phyloP scores from a whole-genome alignment of 2,797 vertebrate genomes.

The Coccyzus lansbergi region DNA sequence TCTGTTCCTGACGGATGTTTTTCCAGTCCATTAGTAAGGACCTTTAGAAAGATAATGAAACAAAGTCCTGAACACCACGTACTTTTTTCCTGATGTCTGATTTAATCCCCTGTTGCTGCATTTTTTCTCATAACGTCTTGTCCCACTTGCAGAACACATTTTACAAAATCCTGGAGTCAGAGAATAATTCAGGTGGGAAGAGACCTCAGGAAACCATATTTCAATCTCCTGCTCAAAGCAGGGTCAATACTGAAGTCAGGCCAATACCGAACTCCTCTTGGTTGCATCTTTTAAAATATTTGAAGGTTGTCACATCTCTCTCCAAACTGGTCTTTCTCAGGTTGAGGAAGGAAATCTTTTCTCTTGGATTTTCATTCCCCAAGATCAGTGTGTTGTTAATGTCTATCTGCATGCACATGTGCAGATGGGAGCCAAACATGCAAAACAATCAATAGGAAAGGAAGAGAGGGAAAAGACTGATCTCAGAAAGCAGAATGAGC shows the following conservation, averaged over 20 bases:
- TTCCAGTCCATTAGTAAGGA: neutral
- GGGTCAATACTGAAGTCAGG: neutral
- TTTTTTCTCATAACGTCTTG: neutral
- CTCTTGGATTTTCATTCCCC: neutral
- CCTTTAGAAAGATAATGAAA: neutral
- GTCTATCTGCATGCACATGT: neutral
- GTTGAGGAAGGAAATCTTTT: neutral
- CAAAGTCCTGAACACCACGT: accelerated
- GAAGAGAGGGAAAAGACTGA: neutral
- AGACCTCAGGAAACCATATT: neutral
- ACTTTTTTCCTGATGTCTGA: neutral
- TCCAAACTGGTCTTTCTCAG: neutral
- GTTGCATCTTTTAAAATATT: neutral
- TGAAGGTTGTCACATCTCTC: neutral
- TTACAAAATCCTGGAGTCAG: neutral
- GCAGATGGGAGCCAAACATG: neutral
- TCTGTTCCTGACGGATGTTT: neutral
- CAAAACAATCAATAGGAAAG: neutral
- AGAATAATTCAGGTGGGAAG: neutral
- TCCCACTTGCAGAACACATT: neutral
- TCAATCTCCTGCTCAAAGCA: neutral
- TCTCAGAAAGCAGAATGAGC: neutral
- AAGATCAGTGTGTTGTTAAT: neutral
- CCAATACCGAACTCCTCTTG: neutral
- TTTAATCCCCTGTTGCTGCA: neutral